phyloP scores from a whole-genome alignment of 2,797 vertebrate species.

The Mormyrus hasselquistii region DNA sequence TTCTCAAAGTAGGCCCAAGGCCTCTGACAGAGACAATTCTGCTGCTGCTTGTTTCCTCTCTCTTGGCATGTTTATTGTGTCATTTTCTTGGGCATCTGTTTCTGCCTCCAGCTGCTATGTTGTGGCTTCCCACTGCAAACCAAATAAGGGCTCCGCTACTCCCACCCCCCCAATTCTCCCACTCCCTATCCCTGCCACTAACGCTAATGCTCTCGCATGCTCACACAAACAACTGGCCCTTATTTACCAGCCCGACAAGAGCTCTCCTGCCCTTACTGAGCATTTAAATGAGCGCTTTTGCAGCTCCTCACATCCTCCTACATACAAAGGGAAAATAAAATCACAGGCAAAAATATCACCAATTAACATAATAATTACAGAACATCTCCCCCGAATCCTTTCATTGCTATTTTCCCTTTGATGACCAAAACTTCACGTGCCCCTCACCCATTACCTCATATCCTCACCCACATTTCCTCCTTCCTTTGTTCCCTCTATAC shows the following conservation, averaged over 20 bases:
- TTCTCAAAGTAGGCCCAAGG: background rate
- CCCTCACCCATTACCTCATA: background rate
- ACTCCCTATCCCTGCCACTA: background rate
- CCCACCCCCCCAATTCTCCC: background rate
- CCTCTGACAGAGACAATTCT: background rate
- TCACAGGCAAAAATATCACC: background rate
- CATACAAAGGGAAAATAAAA: slow-evolving; percentile 9
- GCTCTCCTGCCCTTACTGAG: slow-evolving; percentile 38
- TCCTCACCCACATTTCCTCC: background rate
- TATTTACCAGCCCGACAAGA: slow-evolving; percentile 46
- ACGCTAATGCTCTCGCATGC: slow-evolving; percentile 10
- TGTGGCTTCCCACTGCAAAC: slow-evolving; percentile 34
- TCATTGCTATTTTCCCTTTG: background rate
- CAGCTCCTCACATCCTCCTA: slow-evolving; percentile 34
- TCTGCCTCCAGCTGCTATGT: slow-evolving; percentile 38
- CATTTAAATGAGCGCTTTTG: slow-evolving; percentile 38
- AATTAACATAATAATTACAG: background rate
- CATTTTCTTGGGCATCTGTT: slow-evolving; percentile 43
- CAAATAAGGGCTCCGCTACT: slow-evolving; percentile 39
- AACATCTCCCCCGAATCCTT: background rate
- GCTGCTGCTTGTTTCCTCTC: slow-evolving; percentile 5
- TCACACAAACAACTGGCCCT: slow-evolving; percentile 40
- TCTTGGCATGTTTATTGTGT: background rate
- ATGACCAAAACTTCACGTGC: background rate
- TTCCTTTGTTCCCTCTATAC: slow-evolving; percentile 15